Percentiles rank a stretch among this genome's conserved stretches.
Evolutionary conservation across 2,113 vertebrate species (phyloP).

Genomic region (Felis catus): F.catus_Fca126_mat1.0 CM031426.1:56110501-56111000

Average conservation of each 20-base stretch:
- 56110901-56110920: not conserved
- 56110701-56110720: not conserved
- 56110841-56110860: not conserved
- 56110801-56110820: rapidly evolving
- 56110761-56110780: not conserved
- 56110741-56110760: not conserved
- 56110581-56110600: too few relatives aligned
- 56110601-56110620: too few relatives aligned
- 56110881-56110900: not conserved
- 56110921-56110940: not conserved
- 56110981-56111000: not conserved
- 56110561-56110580: too few relatives aligned
- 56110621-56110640: too few relatives aligned
- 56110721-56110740: not conserved
- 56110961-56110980: not conserved
- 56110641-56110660: too few relatives aligned
- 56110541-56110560: too few relatives aligned
- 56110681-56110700: too few relatives aligned
- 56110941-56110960: not conserved
- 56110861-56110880: not conserved
- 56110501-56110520: too few relatives aligned
- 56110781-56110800: not conserved
- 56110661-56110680: too few relatives aligned
- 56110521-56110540: too few relatives aligned
- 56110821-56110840: not conserved